Evolutionary conservation across 2,113 vertebrate genomes (phyloP).

Genomic region (Casuarius casuarius): DNA sequence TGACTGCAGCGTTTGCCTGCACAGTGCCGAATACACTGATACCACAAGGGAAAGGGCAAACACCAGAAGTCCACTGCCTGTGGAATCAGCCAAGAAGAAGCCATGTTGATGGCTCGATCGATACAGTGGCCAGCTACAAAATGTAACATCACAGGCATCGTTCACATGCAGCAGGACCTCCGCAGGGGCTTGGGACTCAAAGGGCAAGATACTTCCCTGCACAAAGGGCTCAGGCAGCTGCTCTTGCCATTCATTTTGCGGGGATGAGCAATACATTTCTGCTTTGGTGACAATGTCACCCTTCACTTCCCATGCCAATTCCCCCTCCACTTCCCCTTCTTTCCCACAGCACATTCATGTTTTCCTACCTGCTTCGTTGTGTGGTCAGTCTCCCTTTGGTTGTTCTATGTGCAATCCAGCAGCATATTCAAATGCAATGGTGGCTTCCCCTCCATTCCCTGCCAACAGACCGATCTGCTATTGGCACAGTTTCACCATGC

Average conservation of each 20-base stretch:
- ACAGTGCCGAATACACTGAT: not conserved
- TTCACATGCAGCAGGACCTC: not conserved
- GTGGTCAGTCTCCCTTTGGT: not conserved
- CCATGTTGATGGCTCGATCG: rapidly evolving
- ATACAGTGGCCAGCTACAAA: not conserved
- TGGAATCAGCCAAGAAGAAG: not conserved
- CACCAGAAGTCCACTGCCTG: not conserved
- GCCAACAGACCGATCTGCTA: not conserved
- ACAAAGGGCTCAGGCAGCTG: not conserved
- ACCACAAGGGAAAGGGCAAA: not conserved
- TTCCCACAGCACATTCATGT: not conserved
- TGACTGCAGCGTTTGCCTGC: not conserved
- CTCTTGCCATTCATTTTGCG: not conserved
- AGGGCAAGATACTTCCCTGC: not conserved
- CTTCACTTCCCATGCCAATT: not conserved
- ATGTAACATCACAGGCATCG: not conserved
- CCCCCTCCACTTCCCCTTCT: not conserved
- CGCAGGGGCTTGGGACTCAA: not conserved
- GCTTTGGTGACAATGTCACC: not conserved
- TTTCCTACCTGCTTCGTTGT: slow-evolving; percentile 35
- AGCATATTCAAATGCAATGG: not conserved
- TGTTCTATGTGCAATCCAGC: not conserved
- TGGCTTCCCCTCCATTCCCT: not conserved
- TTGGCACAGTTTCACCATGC: not conserved
- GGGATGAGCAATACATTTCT: not conserved